Conservation (phyloP, 2,797 vertebrate genomes). For the Myripristis jacobus region DNA sequence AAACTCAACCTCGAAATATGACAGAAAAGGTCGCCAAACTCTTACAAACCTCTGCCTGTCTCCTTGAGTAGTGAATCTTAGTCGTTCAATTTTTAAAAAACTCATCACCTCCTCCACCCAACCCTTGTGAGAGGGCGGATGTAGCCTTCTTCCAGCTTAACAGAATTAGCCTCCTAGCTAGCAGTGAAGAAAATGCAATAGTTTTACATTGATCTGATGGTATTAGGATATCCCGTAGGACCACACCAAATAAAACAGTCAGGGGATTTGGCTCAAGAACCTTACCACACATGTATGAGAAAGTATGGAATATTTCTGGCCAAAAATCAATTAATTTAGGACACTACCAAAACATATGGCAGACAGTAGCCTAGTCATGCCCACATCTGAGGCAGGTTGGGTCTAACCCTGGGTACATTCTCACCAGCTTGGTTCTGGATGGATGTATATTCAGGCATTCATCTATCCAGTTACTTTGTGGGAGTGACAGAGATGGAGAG, state of each 20-base stretch:
- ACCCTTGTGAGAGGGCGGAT: slow-evolving; percentile 7
- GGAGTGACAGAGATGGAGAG: too few relatives aligned
- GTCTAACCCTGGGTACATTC: neutral
- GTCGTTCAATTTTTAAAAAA: too few relatives aligned
- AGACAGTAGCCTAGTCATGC: neutral
- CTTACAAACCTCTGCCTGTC: neutral
- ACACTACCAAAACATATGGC: neutral
- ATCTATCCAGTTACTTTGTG: too few relatives aligned
- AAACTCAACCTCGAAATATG: slow-evolving; percentile 1
- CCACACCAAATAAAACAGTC: neutral
- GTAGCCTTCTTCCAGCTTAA: slow-evolving; percentile 1
- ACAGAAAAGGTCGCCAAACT: slow-evolving; percentile 9
- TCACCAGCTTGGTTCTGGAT: neutral
- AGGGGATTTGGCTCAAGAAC: neutral
- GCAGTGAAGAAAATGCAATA: neutral
- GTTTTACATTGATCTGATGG: neutral
- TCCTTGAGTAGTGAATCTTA: neutral
- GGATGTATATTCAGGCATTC: too few relatives aligned
- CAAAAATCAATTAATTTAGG: neutral
- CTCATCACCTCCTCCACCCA: neutral
- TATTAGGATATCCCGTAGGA: neutral
- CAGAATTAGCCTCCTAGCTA: neutral
- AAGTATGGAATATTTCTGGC: too few relatives aligned
- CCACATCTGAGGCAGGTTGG: neutral
- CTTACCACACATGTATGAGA: neutral